Base-by-base conservation (phyloP, 1,140 invertebrate genomes). In the Stegodyphus dumicola region DNA sequence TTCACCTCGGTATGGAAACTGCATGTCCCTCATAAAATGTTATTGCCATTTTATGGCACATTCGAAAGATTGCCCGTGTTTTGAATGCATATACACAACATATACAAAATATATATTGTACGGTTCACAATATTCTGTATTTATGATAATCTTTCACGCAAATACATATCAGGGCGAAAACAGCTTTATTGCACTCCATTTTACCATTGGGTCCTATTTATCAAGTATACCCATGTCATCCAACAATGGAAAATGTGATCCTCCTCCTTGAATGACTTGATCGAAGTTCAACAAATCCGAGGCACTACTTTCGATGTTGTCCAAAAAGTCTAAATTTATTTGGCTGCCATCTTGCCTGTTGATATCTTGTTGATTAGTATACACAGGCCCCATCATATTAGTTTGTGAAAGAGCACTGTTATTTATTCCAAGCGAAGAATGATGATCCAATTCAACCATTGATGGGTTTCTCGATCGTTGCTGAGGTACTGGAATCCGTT, bases 261-360 rank as follows among this genome's bases (percentile, higher is more conserved):
- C 70, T 74, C 18, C 13, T 11, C 71, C 70, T 78, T 64, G 75
- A 66, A 87, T 87, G 7, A 85, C 87, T 15, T 70, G 84, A 51
- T 86, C 87, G 52, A 87, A 87, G 66, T 76, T 86, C 33, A 87
- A 54, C 6, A 87, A 64, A 69, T 87, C 87, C 33, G 84, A 83
- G 48, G 87, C 87, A 75, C 73, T 86, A 17, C 73, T 86, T 71
- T 77, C 81, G 10, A 87, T 77, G 67, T 78, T 87, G 73, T 87
- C 87, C 66, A 87, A 78, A 70, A 86, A 87, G 67, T 87, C 87
- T 18, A 87, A 70, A 69, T 83, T 86, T 52, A 87, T 33, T 33
- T 79, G 86, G 60, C 53, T 73, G n/a, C 70, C 60, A 65, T 86
- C 77, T 77, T 71, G 74, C 49, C 78, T 73, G 18, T 60, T 18